Base-by-base conservation (phyloP, 2,113 vertebrate species). In the Zootoca vivipara region DNA sequence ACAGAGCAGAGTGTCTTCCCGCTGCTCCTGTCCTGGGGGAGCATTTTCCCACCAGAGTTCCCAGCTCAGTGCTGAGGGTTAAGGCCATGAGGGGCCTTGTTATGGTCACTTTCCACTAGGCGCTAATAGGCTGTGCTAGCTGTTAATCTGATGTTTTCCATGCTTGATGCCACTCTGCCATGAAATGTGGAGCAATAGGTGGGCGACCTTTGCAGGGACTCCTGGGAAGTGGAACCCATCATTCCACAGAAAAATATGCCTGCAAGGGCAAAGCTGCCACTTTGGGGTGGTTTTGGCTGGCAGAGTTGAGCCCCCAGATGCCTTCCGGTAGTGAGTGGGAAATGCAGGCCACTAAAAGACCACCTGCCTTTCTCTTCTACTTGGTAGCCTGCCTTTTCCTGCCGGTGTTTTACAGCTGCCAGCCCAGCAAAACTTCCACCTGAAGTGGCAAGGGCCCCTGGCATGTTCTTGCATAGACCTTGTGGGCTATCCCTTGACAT, bases 181-280 rank as follows among this genome's bases (percentile, higher is more conserved):
- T 1, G 77, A 4, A 0, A 0, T 0, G 0, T 40, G 38, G 28
- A 72, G 26, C 58, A 30, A 12, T 30, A 5, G 30, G 16, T 3
- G 28, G 40, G 38, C 1, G 1, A 64, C 75, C 85, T 83, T 40
- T 75, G 78, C 42, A 24, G 35, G 42, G 78, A 1, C 26, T 65
- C 5, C 0, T 82, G 69, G 65, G 74, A 58, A 87, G 20, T 24
- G 28, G 87, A 73, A 40, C 56, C 40, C 26, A 58, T 62, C 56
- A 82, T 69, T 56, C 20, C 38, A 40, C 75, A 75, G 78, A 73
- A 58, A 46, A 62, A 77, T 20, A 18, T 82, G 89, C 8, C 58
- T 75, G 85, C 86, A 89, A 30, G 56, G 30, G 78, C 81, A 78
- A 89, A 91, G 85, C 82, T 40, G 38, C 82, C 10, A 0, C 89